These are phyloP conservation scores for Istiophorus platypterus DNA, from an alignment of 2,113 vertebrate species.

Conservation along the genomic window DNA sequence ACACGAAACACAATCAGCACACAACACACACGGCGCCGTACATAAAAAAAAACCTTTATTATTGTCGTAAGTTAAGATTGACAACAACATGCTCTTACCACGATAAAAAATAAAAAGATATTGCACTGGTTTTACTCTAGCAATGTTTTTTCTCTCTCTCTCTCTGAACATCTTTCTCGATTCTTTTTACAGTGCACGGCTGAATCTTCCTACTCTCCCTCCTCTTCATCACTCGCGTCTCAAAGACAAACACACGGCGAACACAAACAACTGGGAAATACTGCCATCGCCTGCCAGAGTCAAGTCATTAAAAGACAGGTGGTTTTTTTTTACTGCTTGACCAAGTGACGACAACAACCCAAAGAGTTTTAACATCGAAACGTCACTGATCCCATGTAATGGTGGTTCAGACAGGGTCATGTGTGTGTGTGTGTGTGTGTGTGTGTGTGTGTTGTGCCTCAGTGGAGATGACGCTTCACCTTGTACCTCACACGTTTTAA, in stretches of 20 bases:
- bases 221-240: constrained; percentile 32
- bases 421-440: constrained; percentile 1
- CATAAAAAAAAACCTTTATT: constrained; percentile 83
- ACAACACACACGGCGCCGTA: background rate
- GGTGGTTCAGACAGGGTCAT: background rate
- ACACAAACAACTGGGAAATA: constrained; percentile 38
- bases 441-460: background rate
- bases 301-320: background rate
- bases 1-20: constrained; percentile 43
- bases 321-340: background rate
- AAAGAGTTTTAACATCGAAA: constrained; percentile 29
- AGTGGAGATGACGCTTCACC: constrained; percentile 16
- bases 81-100: constrained; percentile 86
- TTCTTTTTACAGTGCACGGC: constrained; percentile 40
- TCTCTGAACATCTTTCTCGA: constrained; percentile 37
- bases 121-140: constrained; percentile 84
- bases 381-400: background rate
- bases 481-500: constrained; percentile 16
- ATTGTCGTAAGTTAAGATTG: constrained; percentile 80
- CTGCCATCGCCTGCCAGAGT: constrained; percentile 17
- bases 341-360: background rate
- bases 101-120: constrained; percentile 83
- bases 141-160: constrained; percentile 46
- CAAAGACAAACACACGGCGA: constrained; percentile 48
- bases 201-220: constrained; percentile 27